These are phyloP conservation scores for Parnassius smintheus DNA, from an alignment of 2,888 invertebrate genomes.

Conservation along the genomic window DNA sequence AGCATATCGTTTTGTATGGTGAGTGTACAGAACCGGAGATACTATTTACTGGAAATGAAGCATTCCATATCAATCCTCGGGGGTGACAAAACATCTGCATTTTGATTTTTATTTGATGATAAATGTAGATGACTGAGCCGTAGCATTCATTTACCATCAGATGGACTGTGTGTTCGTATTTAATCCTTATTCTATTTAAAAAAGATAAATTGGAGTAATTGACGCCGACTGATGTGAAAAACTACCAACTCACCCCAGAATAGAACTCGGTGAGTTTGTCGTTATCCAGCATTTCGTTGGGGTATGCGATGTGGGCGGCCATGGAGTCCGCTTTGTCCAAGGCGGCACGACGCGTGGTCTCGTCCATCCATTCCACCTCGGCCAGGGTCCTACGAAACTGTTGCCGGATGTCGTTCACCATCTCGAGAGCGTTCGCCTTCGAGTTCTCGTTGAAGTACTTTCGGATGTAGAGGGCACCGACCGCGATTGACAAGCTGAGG, in stretches of 20 bases:
- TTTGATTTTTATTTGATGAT: no score
- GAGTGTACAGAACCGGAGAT: no score
- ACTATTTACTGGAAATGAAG: no score
- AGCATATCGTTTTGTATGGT: no score
- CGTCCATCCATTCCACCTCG: slow-evolving; percentile 96
- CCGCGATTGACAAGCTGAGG: slow-evolving; percentile 85
- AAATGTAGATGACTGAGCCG: no score
- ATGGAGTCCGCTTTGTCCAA: slow-evolving; percentile 90
- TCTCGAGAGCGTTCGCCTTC: slow-evolving; percentile 90
- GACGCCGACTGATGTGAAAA: no score
- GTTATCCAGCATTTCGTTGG: slow-evolving; percentile 92
- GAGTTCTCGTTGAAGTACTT: slow-evolving; percentile 93
- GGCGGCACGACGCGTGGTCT: slow-evolving; percentile 87
- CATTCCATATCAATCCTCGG: no score
- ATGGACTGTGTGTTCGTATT: no score
- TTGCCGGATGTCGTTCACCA: slow-evolving; percentile 90
- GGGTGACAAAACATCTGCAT: no score
- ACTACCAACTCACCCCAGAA: slow-evolving; percentile 77
- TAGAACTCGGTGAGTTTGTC: slow-evolving; percentile 91
- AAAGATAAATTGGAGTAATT: no score
- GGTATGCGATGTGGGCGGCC: slow-evolving; percentile 95
- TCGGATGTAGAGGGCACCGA: slow-evolving; percentile 92
- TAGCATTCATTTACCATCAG: no score
- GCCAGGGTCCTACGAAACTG: slow-evolving; percentile 91
- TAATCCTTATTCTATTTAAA: no score